Conservation (phyloP, 2,888 invertebrate species). For the Drosophila demipolita region DNA sequence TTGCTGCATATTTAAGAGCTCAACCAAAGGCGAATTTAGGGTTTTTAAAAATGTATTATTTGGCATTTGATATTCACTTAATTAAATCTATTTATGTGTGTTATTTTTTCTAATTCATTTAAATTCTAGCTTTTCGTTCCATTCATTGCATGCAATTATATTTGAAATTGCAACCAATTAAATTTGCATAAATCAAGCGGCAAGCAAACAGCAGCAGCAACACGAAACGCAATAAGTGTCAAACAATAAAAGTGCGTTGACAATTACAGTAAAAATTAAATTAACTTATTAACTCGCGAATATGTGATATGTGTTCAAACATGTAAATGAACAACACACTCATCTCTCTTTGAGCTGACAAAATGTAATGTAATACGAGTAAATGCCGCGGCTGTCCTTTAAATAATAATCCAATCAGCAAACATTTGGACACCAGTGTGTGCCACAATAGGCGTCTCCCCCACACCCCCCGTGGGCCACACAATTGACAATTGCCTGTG, state of each 20-base stretch:
- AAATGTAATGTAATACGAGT: slow-evolving; percentile 74
- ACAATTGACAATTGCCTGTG: slow-evolving; percentile 62
- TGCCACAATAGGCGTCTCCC: slow-evolving; percentile 26
- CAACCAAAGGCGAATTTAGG: background rate
- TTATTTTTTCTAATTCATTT: background rate
- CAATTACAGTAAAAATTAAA: slow-evolving; percentile 81
- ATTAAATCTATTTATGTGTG: background rate
- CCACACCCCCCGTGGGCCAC: background rate
- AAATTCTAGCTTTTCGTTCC: background rate
- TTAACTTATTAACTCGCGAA: slow-evolving; percentile 76
- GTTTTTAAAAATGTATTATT: background rate
- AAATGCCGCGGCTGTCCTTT: slow-evolving; percentile 63
- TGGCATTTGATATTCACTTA: background rate
- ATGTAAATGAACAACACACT: slow-evolving; percentile 47
- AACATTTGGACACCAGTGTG: slow-evolving; percentile 56
- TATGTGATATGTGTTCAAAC: slow-evolving; percentile 44
- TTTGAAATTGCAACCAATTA: slow-evolving; percentile 68
- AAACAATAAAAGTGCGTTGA: slow-evolving; percentile 77
- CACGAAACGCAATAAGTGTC: slow-evolving; percentile 58
- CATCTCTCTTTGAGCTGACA: slow-evolving; percentile 50
- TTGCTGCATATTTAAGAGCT: slow-evolving; percentile 7
- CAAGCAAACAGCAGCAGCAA: slow-evolving; percentile 1
- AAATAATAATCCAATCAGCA: slow-evolving; percentile 81
- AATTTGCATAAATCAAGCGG: slow-evolving; percentile 73
- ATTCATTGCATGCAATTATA: background rate